A percentile compares a stretch with the other conserved stretches of the same genome.
These are phyloP conservation scores for Mythimna lalbum DNA, from an alignment of 2,888 invertebrate genomes.

Conservation along the genomic window DNA sequence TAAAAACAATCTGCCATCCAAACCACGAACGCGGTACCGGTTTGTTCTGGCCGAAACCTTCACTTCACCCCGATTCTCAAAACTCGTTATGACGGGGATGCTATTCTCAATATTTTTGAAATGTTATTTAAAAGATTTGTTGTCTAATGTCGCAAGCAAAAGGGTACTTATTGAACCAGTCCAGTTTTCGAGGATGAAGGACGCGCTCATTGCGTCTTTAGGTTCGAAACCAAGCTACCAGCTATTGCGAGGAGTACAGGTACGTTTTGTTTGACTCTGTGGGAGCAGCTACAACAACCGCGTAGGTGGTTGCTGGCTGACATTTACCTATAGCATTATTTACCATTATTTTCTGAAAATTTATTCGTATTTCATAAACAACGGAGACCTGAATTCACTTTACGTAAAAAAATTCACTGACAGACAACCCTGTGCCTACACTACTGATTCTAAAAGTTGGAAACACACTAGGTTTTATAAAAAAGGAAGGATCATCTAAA, in stretches of 20 bases:
- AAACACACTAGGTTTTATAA: not conserved
- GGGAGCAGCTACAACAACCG: no score
- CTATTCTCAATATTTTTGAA: constrained; percentile 5
- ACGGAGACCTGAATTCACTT: no score
- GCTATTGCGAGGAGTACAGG: not conserved
- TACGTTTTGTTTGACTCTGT: no score
- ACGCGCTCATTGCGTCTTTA: not conserved
- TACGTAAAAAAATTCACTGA: not conserved
- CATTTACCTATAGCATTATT: no score
- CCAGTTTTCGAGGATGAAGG: not conserved
- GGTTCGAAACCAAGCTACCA: not conserved
- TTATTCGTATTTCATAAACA: not conserved
- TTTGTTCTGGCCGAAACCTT: constrained; percentile 29
- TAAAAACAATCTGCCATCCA: constrained; percentile 12
- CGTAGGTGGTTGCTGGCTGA: not conserved
- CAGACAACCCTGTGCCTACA: not conserved
- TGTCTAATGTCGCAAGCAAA: no score
- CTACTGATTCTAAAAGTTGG: not conserved
- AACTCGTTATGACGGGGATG: not conserved
- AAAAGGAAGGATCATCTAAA: not conserved
- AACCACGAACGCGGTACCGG: constrained; percentile 22
- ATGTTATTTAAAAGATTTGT: constrained; percentile 1
- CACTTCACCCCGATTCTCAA: constrained; percentile 39
- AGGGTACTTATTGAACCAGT: not conserved
- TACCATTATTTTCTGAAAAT: not conserved